Evolutionary conservation across 2,113 vertebrate species (phyloP).

Genomic region (Crocuta crocuta): DNA sequence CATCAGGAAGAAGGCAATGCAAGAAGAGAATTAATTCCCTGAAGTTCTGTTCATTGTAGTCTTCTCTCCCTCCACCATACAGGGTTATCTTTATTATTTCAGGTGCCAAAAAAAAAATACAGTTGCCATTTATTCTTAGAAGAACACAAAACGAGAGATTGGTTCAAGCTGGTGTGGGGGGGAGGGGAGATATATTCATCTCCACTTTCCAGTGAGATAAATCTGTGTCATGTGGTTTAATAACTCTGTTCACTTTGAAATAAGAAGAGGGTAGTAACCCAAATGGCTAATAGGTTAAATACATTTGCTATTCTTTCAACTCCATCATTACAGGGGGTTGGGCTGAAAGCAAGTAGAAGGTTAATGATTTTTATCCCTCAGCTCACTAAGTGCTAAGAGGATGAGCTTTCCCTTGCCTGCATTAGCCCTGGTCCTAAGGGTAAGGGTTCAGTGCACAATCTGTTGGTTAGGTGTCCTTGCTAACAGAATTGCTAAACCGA

Average conservation of each 20-base stretch:
- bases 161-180: constrained; percentile 13
- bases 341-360: neutral
- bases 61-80: neutral
- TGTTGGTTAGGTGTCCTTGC: neutral
- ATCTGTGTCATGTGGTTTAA: neutral
- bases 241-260: neutral
- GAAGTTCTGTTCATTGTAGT: constrained; percentile 49
- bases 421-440: neutral
- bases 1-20: neutral
- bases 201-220: neutral
- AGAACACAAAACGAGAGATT: neutral
- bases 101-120: neutral
- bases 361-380: neutral
- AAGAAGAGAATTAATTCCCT: constrained; percentile 55
- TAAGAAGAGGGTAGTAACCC: neutral
- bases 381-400: constrained; percentile 4
- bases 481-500: neutral
- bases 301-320: neutral
- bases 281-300: neutral
- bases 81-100: constrained; percentile 24
- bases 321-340: neutral
- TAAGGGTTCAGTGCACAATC: neutral
- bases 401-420: neutral
- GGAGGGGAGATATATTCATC: neutral
- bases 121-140: constrained; percentile 33